phyloP scores from a whole-genome alignment of 2,797 vertebrate species.

The Galago senegalensis region DNA sequence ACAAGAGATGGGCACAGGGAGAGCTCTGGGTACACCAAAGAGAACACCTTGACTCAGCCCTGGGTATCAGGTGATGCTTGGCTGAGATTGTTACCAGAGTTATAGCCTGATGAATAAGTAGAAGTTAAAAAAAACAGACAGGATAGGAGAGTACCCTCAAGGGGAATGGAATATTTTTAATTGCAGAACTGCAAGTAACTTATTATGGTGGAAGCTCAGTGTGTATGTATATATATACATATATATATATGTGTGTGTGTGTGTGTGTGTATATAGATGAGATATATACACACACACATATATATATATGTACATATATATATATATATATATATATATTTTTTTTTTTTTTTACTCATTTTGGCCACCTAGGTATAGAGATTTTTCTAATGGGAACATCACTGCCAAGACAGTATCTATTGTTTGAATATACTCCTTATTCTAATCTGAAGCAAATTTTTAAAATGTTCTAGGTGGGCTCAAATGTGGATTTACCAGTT shows the following conservation, averaged over 20 bases:
- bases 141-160: background rate
- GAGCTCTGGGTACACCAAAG: background rate
- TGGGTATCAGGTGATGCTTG: background rate
- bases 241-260: too few relatives aligned
- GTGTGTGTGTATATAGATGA: too few relatives aligned
- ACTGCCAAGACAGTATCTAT: background rate
- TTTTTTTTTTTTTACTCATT: background rate
- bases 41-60: background rate
- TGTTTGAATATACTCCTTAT: background rate
- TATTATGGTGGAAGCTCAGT: background rate
- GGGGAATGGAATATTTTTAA: background rate
- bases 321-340: too few relatives aligned
- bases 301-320: too few relatives aligned
- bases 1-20: background rate
- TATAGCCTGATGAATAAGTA: background rate
- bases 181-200: background rate
- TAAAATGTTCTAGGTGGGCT: background rate
- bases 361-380: background rate
- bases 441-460: constrained; percentile 14
- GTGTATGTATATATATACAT: too few relatives aligned
- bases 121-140: background rate
- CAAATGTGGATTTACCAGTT: background rate
- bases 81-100: background rate
- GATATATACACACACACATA: too few relatives aligned
- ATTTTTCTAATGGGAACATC: background rate